Conservation (phyloP, 1,140 invertebrate species). For the Ceratina australensis region DNA sequence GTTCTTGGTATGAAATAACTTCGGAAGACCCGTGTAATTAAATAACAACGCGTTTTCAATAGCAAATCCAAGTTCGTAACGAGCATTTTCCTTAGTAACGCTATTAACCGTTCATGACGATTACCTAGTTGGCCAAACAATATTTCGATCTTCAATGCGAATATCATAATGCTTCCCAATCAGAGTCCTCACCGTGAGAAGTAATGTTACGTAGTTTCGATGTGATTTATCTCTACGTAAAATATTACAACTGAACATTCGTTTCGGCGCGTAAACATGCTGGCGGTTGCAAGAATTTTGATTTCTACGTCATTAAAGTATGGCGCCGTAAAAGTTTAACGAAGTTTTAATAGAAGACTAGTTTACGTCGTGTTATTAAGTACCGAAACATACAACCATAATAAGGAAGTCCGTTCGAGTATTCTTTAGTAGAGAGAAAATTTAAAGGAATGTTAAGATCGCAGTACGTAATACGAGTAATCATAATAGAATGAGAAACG, state of each 20-base stretch:
- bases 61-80: too few species aligned
- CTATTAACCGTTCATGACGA: background rate
- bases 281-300: background rate
- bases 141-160: background rate
- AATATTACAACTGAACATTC: background rate
- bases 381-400: too few species aligned
- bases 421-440: too few species aligned
- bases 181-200: too few species aligned
- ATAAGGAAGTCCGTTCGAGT: too few species aligned
- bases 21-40: background rate
- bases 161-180: background rate
- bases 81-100: background rate
- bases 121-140: too few species aligned
- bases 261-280: too few species aligned
- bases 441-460: background rate
- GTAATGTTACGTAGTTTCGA: background rate
- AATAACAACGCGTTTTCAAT: background rate
- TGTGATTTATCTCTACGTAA: too few species aligned
- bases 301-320: conserved; percentile 9
- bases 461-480: background rate
- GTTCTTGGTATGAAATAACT: background rate
- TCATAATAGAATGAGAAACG: too few species aligned
- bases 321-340: background rate
- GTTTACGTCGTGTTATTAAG: background rate
- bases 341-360: too few species aligned